A percentile compares a stretch with the other conserved stretches of the same genome.
Evolutionary conservation across 2,113 vertebrate species (phyloP).

Genomic region (Elgaria multicarinata): DNA sequence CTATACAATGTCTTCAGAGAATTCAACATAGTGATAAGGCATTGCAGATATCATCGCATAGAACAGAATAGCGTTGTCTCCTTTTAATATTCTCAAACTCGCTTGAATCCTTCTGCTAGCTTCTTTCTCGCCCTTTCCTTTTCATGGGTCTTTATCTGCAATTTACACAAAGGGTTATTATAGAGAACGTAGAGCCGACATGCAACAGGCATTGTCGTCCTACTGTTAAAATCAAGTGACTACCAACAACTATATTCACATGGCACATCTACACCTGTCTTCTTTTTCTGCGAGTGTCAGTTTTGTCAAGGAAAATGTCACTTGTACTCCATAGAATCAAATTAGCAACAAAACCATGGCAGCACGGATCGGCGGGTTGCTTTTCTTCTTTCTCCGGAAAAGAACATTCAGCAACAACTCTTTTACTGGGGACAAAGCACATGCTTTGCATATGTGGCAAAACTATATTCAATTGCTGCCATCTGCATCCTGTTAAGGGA

Average conservation of each 20-base stretch:
- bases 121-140: neutral
- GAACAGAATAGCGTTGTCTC: neutral
- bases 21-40: neutral
- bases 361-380: neutral
- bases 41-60: neutral
- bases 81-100: neutral
- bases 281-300: neutral
- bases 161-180: constrained; percentile 1
- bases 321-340: neutral
- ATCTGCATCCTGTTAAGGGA: neutral
- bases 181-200: neutral
- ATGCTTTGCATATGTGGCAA: neutral
- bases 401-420: neutral
- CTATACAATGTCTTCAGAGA: neutral
- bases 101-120: neutral
- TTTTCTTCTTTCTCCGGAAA: neutral
- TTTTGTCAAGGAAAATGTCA: neutral
- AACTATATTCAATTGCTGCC: neutral
- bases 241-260: neutral
- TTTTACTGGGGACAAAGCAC: neutral
- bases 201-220: neutral
- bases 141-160: neutral
- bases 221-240: constrained; percentile 19
- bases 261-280: neutral
- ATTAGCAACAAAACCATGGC: neutral